Percentiles rank a stretch among this genome's conserved stretches.
Conservation (phyloP, 1,140 invertebrate species). For the Lordiphosa clarofinis region DNA sequence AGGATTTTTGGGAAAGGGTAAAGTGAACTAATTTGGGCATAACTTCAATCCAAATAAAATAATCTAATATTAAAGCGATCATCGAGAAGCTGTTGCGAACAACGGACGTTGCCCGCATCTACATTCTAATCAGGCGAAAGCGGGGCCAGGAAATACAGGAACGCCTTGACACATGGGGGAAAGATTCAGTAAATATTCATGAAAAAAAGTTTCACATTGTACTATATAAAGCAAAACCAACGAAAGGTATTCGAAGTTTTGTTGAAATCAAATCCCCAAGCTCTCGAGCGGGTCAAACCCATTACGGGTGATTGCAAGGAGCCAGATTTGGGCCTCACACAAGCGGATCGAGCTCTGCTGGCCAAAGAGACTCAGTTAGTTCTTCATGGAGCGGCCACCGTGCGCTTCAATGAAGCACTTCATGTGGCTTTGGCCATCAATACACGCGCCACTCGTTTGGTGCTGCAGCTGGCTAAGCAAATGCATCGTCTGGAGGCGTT, state of each 20-base stretch:
- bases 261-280: conserved; percentile 6
- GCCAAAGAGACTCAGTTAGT: conserved; percentile 83
- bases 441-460: conserved; percentile 81
- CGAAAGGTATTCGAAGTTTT: conserved; percentile 31
- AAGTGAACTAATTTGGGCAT: too few relatives aligned
- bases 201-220: rapidly evolving
- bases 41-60: too few relatives aligned
- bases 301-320: conserved; percentile 82
- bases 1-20: too few relatives aligned
- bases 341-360: conserved; percentile 80
- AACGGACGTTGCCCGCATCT: conserved; percentile 85
- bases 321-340: conserved; percentile 84
- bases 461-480: conserved; percentile 81
- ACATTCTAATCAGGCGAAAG: conserved; percentile 88
- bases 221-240: neutral
- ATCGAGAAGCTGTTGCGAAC: conserved; percentile 91
- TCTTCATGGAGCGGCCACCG: conserved; percentile 92
- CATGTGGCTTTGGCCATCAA: conserved; percentile 83
- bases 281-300: conserved; percentile 44
- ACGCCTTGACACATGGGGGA: conserved; percentile 84
- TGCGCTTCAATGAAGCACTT: conserved; percentile 89
- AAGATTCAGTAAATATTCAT: conserved; percentile 64
- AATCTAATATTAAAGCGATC: conserved; percentile 79
- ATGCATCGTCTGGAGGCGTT: conserved; percentile 85
- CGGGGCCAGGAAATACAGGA: conserved; percentile 86